Percentiles rank a stretch among this genome's conserved stretches.
Conservation (phyloP, 2,113 vertebrate species). For the Sisor rabdophorus region DNA sequence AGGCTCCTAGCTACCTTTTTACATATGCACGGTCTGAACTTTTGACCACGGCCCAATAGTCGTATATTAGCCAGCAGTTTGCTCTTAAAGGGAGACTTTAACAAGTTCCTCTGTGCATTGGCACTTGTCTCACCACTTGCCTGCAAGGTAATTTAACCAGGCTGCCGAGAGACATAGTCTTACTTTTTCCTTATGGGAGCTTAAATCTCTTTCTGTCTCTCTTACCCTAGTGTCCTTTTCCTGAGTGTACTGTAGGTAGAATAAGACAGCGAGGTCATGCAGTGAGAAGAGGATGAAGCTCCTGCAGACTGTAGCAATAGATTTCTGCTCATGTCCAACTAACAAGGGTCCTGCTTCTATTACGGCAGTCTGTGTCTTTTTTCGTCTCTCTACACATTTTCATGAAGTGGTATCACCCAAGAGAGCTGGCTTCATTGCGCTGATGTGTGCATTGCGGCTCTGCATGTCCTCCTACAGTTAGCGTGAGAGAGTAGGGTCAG, state of each 20-base stretch:
- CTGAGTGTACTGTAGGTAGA: slow-evolving; percentile 48
- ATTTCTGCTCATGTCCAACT: slow-evolving; percentile 84
- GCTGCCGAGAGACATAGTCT: slow-evolving; percentile 80
- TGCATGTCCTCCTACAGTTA: slow-evolving; percentile 60
- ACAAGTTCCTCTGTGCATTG: slow-evolving; percentile 93
- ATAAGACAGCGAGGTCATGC: slow-evolving; percentile 62
- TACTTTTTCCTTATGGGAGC: slow-evolving; percentile 76
- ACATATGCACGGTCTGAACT: slow-evolving; percentile 99
- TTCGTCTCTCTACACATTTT: background rate
- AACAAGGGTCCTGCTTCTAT: slow-evolving; percentile 90
- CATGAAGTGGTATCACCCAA: slow-evolving; percentile 81
- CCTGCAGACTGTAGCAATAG: slow-evolving; percentile 74
- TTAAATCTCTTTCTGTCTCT: slow-evolving; percentile 65
- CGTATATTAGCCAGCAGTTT: slow-evolving; percentile 82
- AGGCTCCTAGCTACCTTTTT: slow-evolving; percentile 99
- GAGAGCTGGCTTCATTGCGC: slow-evolving; percentile 69
- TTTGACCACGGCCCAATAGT: slow-evolving; percentile 96
- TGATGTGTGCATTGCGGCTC: slow-evolving; percentile 22
- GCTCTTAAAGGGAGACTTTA: slow-evolving; percentile 83
- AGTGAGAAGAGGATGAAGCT: slow-evolving; percentile 57
- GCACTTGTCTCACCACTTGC: slow-evolving; percentile 72
- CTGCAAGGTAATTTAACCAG: slow-evolving; percentile 82
- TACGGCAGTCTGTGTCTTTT: slow-evolving; percentile 76
- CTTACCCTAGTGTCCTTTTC: slow-evolving; percentile 62
- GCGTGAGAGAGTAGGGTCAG: slow-evolving; percentile 82